Base-by-base conservation (phyloP, 1,140 invertebrate genomes). In the Lamellibrachia luymesi region DNA sequence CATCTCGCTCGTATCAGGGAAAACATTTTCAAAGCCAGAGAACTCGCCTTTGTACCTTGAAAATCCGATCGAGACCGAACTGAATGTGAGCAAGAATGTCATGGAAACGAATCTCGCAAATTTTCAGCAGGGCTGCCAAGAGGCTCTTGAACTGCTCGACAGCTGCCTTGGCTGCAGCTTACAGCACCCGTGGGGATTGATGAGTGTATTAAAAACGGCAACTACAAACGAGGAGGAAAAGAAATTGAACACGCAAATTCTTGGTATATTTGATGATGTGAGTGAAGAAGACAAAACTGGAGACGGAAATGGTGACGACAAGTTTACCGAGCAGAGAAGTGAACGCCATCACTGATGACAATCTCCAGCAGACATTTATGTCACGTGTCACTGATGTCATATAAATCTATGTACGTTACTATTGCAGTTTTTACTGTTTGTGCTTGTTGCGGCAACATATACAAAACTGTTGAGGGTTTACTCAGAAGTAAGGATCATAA, bases 31-130 rank as follows among this genome's bases (percentile, higher is more conserved):
- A 27, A 51, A 91, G 51, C 49, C 49, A 91, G 49, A 50, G 91
- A 51, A 91, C 51, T 25, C 51, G 2, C 91, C 91, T 8, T 27
- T 91, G 51, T 51, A 91, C 51, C 49, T 91, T n/a, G 91, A 91
- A n/a, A 91, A 91, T 1, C 91, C 91, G 2, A 91, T 91, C 51
- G 91, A 91, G 51, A 91, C 49, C 2, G 91, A 91, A n/a, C 51
- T 91, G 91, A 91, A 91, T 27, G 91, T 51, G 13, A 91, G 91
- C 51, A 91, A 91, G 51, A 91, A 91, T 27, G 91, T 91, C 51
- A 91, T 91, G 64, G 64, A 80, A 22, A 80, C 64, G 13, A 80
- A 80, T 22, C 64, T 80, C 64, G 64, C 64, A 1, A 80, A 80
- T 22, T 80, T 80, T 80, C 64, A 80, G 64, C 64, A 80, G 13